These are phyloP conservation scores for Melanogrammus aeglefinus DNA, from an alignment of 2,797 vertebrate species.

Conservation along the genomic window DNA sequence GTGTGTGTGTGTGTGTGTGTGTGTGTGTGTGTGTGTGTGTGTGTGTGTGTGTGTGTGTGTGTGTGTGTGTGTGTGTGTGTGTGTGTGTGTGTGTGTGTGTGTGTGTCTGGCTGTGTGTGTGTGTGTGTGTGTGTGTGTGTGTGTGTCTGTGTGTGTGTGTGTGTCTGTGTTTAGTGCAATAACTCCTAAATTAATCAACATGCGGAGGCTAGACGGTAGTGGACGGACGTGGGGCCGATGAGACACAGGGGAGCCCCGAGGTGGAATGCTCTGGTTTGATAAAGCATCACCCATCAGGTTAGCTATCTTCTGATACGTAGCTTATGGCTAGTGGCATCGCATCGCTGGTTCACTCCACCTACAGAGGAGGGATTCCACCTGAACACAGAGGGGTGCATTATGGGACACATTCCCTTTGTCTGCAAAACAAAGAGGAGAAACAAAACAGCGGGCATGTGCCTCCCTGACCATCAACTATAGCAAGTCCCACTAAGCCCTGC, in stretches of 20 bases:
- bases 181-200: neutral
- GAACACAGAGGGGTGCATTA: neutral
- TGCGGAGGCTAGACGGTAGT: too few relatives aligned
- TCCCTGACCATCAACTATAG: neutral
- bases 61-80: neutral
- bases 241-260: too few relatives aligned
- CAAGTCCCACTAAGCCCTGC: neutral
- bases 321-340: neutral
- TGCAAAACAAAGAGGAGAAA: neutral
- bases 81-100: neutral
- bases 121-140: neutral
- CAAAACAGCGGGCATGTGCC: slow-evolving; percentile 13
- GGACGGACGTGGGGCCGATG: too few relatives aligned
- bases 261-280: too few relatives aligned
- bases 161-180: too few relatives aligned
- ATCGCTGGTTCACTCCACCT: neutral
- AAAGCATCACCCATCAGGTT: too few relatives aligned
- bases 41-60: neutral
- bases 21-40: too few relatives aligned
- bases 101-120: neutral
- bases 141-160: too few relatives aligned
- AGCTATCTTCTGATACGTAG: too few relatives aligned
- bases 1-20: too few relatives aligned
- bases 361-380: neutral
- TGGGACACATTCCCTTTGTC: neutral